Conservation (phyloP, 2,888 invertebrate genomes). For the Petrophora chlorosata region DNA sequence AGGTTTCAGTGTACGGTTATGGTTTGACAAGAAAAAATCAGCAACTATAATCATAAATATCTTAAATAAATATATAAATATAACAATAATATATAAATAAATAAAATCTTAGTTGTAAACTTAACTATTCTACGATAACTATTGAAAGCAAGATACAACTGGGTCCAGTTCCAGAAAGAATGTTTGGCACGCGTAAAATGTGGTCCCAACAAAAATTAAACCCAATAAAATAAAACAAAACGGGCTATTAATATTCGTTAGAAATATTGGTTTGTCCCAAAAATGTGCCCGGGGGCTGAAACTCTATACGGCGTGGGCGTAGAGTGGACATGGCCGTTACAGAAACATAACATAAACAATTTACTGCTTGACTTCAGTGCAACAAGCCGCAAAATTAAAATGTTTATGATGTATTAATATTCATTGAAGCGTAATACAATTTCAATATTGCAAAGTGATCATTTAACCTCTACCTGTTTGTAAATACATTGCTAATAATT, state of each 20-base stretch:
- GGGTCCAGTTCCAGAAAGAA: slow-evolving; percentile 44
- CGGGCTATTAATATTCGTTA: slow-evolving; percentile 81
- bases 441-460: slow-evolving; percentile 15
- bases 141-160: too few species aligned
- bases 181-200: slow-evolving; percentile 62
- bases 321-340: slow-evolving; percentile 65
- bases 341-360: slow-evolving; percentile 58
- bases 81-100: too few species aligned
- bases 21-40: too few species aligned
- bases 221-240: slow-evolving; percentile 68
- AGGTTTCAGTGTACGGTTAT: too few species aligned
- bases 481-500: slow-evolving; percentile 7
- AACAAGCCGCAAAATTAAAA: slow-evolving; percentile 62
- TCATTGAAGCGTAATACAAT: slow-evolving; percentile 32
- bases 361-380: slow-evolving; percentile 47
- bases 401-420: slow-evolving; percentile 60
- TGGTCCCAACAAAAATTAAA: slow-evolving; percentile 65
- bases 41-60: too few species aligned
- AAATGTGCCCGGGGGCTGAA: slow-evolving; percentile 80
- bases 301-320: slow-evolving; percentile 74
- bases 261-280: slow-evolving; percentile 83
- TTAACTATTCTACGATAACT: too few species aligned
- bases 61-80: too few species aligned
- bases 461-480: slow-evolving; percentile 6
- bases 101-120: too few species aligned